Base-by-base conservation (phyloP, 2,888 invertebrate species). In the Cryptops parisi region DNA sequence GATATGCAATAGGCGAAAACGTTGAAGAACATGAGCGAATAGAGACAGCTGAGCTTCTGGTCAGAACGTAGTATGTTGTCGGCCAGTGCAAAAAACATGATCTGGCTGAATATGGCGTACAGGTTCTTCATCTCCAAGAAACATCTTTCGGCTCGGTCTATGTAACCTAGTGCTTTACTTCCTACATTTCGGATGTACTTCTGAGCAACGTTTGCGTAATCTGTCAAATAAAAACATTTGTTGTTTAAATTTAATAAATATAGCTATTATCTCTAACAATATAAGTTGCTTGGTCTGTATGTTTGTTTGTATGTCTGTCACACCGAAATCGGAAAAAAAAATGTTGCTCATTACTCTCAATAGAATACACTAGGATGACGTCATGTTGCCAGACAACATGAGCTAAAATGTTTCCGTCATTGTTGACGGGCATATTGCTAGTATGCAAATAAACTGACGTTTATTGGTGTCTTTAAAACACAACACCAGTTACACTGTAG, bases 11-110 rank as follows among this genome's bases (percentile, higher is more conserved):
- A 84, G 1, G 84, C 80, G 58, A 83, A 73, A 5, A 84, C 84
- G 67, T 84, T 84, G 74, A 83, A 84, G 70, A 84, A 84, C 80
- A 84, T 81, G 19, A 84, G 72, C 0, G 83, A 81, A 68, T 84
- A 84, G 23, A 84, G 74, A 43, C 79, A 79, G 1, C 82, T 82
- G 40, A 82, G 73, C 61, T 74, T 68, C 58, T 71, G 65, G 62
- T 71, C 65, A 2, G 74, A 73, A 33, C 78, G 72, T 26, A 84
- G 70, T 26, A 80, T 74, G 23, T 78, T 74, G 63, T 84, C 83
- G 64, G 82, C 82, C 52, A 82, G 75, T 60, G 80, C 77, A 69
- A 84, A 79, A 70, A 84, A 81, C 58, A 82, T 72, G 65, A 83
- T 69, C 79, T 82, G 76, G 63, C 79, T 78, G 38, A 78, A 72